Evolutionary conservation across 1,140 invertebrate species (phyloP).

Genomic region (Nasonia giraulti): DNA sequence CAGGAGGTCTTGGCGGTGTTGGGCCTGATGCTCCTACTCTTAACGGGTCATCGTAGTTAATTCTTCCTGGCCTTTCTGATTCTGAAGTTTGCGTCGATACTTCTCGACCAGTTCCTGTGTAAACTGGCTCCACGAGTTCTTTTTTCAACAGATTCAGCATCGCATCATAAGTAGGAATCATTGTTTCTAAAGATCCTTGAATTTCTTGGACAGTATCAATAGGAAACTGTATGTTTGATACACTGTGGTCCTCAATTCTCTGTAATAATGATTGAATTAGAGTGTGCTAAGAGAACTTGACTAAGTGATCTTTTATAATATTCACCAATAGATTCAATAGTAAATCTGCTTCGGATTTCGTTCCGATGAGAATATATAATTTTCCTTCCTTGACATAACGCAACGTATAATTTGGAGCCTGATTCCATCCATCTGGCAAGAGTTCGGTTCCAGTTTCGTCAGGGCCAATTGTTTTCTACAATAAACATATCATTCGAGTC

Average conservation of each 20-base stretch:
- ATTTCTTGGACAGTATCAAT: constrained; percentile 70
- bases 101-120: constrained; percentile 50
- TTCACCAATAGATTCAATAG: constrained; percentile 81
- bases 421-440: constrained; percentile 83
- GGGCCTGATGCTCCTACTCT: constrained; percentile 53
- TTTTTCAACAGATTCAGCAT: constrained; percentile 70
- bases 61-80: constrained; percentile 29
- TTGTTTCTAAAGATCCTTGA: constrained; percentile 66
- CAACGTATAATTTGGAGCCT: constrained; percentile 76
- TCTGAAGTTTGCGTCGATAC: constrained; percentile 64
- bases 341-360: constrained; percentile 78
- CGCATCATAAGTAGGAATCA: constrained; percentile 71
- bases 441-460: constrained; percentile 80
- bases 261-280: constrained; percentile 54
- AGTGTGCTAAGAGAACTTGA: constrained; percentile 1
- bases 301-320: not conserved
- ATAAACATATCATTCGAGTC: constrained; percentile 41
- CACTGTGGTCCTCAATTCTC: constrained; percentile 70
- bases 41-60: constrained; percentile 56
- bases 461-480: constrained; percentile 77
- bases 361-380: constrained; percentile 81
- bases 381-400: constrained; percentile 80
- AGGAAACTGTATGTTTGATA: constrained; percentile 68
- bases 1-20: not conserved
- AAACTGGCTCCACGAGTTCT: constrained; percentile 72